Base-by-base conservation (phyloP, 2,888 invertebrate genomes). In the Coelopa pilipes region DNA sequence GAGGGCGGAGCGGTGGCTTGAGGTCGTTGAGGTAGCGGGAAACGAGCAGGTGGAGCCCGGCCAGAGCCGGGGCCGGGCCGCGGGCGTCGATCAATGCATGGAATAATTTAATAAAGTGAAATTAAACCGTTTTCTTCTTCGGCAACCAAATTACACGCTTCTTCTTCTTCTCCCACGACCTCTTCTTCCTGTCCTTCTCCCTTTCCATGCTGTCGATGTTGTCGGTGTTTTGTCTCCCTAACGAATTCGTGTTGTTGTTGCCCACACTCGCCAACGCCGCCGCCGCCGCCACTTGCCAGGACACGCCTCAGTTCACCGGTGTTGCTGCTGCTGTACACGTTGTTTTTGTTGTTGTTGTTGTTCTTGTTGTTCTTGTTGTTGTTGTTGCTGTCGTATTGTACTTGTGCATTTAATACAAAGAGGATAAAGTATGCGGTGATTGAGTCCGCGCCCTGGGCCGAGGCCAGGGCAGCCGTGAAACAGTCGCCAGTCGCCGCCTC, bases 31-130 rank as follows among this genome's bases (percentile, higher is more conserved):
- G 34, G 34, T 34, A 2, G 34, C 34, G 34, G 34, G 34, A 7
- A 7, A 34, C 34, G 4, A 34, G 7, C 7, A 34, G 7, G 34
- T 34, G 34, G 34, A 7, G n/a, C n/a, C n/a, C 34, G 34, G 2
- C 34, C 2, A 7, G 34, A 11, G 45, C n/a, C 12, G 4, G 45
- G 47, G 45, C 17, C 17, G 45, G n/a, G n/a, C 15, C 21, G 15
- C 5, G n/a, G 46, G 45, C 13, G 12, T 10, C 49, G n/a, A 66
- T 13, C n/a, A 49, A 66, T 50, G 49, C 21, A 49, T 66, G 49
- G 50, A 62, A 70, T 62, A 62, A 70, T 70, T 70, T 70, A 60
- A 70, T 70, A 70, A 62, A 70, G 62, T 70, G 15, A 62, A 49
- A 62, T 70, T 49, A 70, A 70, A 62, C n/a, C 13, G 10, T 53